These are phyloP conservation scores for Merops nubicus DNA, from an alignment of 2,113 vertebrate species.

Conservation along the genomic window DNA sequence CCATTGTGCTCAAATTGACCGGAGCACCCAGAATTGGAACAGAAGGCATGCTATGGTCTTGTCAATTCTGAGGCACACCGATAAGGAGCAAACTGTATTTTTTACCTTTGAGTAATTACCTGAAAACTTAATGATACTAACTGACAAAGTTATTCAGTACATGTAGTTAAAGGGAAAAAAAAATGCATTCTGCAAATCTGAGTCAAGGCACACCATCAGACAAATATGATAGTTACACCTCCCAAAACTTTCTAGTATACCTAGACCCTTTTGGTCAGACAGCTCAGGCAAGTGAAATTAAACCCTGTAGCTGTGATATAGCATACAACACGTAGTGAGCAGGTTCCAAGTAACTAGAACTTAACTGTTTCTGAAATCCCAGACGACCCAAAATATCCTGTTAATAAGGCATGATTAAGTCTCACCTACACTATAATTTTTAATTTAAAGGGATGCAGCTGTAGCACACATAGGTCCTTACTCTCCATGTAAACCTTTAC, in stretches of 20 bases:
- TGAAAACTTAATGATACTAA: neutral
- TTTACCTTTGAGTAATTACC: neutral
- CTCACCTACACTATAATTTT: neutral
- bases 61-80: neutral
- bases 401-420: neutral
- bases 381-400: neutral
- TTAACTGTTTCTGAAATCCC: neutral
- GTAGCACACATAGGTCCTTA: neutral
- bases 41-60: neutral
- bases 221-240: neutral
- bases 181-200: neutral
- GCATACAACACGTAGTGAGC: rapidly evolving
- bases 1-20: neutral
- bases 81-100: neutral
- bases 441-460: neutral
- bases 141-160: neutral
- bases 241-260: neutral
- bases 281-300: neutral
- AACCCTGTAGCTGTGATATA: rapidly evolving
- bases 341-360: neutral
- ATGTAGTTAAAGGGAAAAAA: neutral
- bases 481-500: rapidly evolving
- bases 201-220: neutral
- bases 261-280: neutral
- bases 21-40: neutral